phyloP scores from a whole-genome alignment of 2,888 invertebrate genomes.

The Ditula angustiorana region DNA sequence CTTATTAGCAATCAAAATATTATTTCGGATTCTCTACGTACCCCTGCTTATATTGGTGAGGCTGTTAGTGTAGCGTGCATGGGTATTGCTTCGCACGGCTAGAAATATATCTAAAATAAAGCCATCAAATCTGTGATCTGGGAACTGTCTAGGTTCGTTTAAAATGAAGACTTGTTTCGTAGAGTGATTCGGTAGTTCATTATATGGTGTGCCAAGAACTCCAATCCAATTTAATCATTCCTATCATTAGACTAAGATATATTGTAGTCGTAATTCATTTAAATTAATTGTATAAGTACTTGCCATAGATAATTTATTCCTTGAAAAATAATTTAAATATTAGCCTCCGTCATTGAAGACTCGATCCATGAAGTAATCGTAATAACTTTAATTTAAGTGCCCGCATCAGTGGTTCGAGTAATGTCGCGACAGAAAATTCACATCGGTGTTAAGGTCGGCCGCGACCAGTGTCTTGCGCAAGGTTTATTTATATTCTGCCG shows the following conservation, averaged over 20 bases:
- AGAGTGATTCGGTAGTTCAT: slow-evolving; percentile 6
- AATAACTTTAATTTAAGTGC: slow-evolving; percentile 55
- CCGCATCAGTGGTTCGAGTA: slow-evolving; percentile 72
- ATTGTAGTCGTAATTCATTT: no score
- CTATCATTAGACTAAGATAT: neutral
- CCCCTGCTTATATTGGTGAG: no score
- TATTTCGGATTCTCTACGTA: no score
- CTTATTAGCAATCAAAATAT: no score
- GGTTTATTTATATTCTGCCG: slow-evolving; percentile 57
- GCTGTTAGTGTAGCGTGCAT: no score
- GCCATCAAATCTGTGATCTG: no score
- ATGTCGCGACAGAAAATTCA: slow-evolving; percentile 65
- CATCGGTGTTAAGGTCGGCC: slow-evolving; percentile 74
- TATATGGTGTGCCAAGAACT: slow-evolving; percentile 14
- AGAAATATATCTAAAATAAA: no score
- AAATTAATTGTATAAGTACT: neutral
- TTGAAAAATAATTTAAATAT: neutral
- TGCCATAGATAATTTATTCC: slow-evolving; percentile 2
- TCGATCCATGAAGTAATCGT: slow-evolving; percentile 30
- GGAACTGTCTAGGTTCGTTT: neutral
- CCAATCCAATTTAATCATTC: neutral
- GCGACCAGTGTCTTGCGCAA: slow-evolving; percentile 57
- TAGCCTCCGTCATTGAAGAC: slow-evolving; percentile 18
- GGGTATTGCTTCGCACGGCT: no score
- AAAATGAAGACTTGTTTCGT: neutral